Conservation (phyloP, 37 sponge, comb jelly and placozoan genomes). For the Agelas oroides region DNA sequence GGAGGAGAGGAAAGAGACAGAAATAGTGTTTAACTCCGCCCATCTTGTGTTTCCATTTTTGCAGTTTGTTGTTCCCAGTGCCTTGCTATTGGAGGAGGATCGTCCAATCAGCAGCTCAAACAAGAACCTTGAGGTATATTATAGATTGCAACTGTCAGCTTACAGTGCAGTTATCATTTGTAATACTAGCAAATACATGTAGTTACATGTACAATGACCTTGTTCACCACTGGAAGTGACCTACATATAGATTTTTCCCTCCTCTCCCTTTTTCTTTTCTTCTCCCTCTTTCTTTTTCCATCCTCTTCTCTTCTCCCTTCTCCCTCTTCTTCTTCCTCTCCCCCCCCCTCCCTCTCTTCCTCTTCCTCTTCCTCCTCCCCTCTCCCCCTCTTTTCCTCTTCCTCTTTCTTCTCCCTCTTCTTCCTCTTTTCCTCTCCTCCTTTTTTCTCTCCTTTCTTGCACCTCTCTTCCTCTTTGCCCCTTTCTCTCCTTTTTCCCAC, state of each 20-base stretch:
- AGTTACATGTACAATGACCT: too few relatives aligned
- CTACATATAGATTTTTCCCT: too few relatives aligned
- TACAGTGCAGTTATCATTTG: too few relatives aligned
- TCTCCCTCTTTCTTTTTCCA: background rate
- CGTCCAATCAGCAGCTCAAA: constrained; percentile 29
- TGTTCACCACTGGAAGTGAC: too few relatives aligned
- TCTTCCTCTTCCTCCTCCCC: too few relatives aligned
- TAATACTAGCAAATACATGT: too few relatives aligned
- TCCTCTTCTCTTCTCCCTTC: background rate
- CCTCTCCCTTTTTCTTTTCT: background rate
- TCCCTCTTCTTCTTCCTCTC: background rate
- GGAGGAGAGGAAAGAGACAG: too few relatives aligned
- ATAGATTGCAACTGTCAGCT: too few relatives aligned
- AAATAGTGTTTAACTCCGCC: too few relatives aligned
- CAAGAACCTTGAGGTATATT: constrained; percentile 42
- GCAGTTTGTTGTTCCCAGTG: constrained; percentile 63
- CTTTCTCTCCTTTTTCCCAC: background rate
- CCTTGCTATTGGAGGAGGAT: background rate
- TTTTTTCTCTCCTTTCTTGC: too few relatives aligned
- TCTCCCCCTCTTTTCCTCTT: background rate
- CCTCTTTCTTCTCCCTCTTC: background rate
- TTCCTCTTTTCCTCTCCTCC: background rate
- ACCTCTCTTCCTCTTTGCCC: too few relatives aligned
- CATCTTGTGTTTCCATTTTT: background rate
- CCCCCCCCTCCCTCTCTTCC: background rate